Evolutionary conservation across 1,140 invertebrate genomes (phyloP), one percentile per base, ranked within the genome.

Genomic region (Drosophila repleta): DNA sequence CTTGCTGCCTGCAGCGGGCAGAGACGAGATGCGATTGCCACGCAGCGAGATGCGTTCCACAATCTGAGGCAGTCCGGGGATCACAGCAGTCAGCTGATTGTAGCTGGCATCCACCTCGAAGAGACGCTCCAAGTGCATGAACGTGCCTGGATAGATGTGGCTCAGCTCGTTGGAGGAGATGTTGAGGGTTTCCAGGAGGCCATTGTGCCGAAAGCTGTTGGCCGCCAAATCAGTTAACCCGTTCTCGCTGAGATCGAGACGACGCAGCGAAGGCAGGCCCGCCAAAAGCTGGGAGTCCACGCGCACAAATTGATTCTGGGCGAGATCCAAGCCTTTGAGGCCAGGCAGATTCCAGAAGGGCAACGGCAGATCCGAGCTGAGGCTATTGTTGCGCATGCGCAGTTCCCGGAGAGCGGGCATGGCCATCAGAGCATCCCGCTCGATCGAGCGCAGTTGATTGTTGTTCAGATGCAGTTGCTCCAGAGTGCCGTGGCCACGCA

Each of bases 381-480:
- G 90, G 4, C 95, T 96, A 90, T 97, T 97, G 79, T 97, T 96
- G 49, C 94, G 94, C 55, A 97, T 92, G 74, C 96, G 93, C 17
- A 98, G 92, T 90, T 97, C 96, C 52, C 96, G 92, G 13, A 98
- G 90, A 0, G 96, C 95, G 1, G 96, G 96, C 95, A 97, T 96
- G 13, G 95, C 95, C 65, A 94, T 93, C 85, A 97, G 95, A 2
- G 96, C 95, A 77, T 96, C 95, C 32, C 94, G 92, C 79, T 96
- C 95, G 18, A 98, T 94, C 26, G 94, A 94, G 43, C 93, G 93
- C 15, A 98, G 92, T 64, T 93, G 93, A 79, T 98, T 98, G 84
- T 95, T 94, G 84, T 97, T 95, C 43, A 98, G 92, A 92, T 96
- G 95, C 7, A 97, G 92, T 66, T 95, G 93, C 91, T 97, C 96